Conservation (phyloP, 2,888 invertebrate species). For the Fragum whitleyi region DNA sequence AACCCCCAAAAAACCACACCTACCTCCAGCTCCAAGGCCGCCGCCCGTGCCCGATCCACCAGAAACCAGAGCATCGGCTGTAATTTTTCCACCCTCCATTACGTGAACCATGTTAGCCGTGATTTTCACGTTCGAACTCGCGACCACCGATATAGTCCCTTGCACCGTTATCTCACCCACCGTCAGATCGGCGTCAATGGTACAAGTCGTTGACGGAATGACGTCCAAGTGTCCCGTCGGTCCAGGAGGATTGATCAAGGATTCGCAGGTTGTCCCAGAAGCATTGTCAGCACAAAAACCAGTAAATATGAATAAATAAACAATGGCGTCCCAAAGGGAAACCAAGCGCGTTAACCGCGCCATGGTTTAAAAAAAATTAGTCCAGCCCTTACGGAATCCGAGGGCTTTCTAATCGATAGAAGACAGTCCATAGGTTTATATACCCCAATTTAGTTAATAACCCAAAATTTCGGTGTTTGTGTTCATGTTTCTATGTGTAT, state of each 20-base stretch:
- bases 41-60: slow-evolving; percentile 37
- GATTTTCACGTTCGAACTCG: not conserved
- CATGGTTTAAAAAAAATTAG: not conserved
- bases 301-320: not conserved
- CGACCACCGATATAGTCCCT: slow-evolving; percentile 30
- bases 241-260: not conserved
- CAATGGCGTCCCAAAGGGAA: not conserved
- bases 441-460: not conserved
- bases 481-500: not conserved
- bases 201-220: slow-evolving; percentile 28
- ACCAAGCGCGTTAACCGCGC: not conserved
- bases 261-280: not conserved
- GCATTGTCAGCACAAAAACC: not conserved
- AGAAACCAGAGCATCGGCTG: slow-evolving; percentile 25
- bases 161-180: slow-evolving; percentile 23
- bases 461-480: not conserved
- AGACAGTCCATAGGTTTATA: not conserved
- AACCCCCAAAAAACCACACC: not conserved
- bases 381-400: not conserved
- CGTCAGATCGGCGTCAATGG: slow-evolving; percentile 24
- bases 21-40: slow-evolving; percentile 47
- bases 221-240: slow-evolving; percentile 28
- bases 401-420: not conserved
- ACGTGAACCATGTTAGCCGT: slow-evolving; percentile 17
- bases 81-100: slow-evolving; percentile 30